These are phyloP conservation scores for Napeogenes inachia DNA, from an alignment of 2,888 invertebrate species.

Conservation along the genomic window DNA sequence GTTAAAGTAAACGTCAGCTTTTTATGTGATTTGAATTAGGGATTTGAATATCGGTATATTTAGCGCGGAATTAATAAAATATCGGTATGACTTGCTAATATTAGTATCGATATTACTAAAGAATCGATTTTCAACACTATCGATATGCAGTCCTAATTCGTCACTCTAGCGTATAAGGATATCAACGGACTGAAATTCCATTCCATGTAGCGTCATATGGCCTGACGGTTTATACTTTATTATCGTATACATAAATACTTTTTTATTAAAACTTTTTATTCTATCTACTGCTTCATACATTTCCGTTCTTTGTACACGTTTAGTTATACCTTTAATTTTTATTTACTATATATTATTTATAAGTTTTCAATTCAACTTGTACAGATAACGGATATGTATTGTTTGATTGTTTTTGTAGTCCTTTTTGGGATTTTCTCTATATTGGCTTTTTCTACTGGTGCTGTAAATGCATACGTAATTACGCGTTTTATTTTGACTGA, in stretches of 20 bases:
- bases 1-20: conserved; percentile 11
- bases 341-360: no score
- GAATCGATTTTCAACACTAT: conserved; percentile 20
- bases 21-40: neutral
- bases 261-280: neutral
- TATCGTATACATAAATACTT: neutral
- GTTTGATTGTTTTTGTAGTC: neutral
- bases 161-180: conserved; percentile 25
- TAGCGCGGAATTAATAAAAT: no score
- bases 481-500: conserved; percentile 38
- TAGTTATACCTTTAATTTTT: no score
- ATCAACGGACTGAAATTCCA: conserved; percentile 40
- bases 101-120: no score
- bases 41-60: neutral
- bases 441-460: conserved; percentile 18
- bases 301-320: no score
- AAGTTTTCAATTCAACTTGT: no score
- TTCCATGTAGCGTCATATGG: conserved; percentile 32
- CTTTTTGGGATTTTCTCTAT: conserved; percentile 11
- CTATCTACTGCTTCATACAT: no score
- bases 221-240: neutral
- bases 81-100: no score
- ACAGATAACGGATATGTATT: no score
- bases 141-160: conserved; percentile 9
- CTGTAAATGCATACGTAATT: conserved; percentile 17